Evolutionary conservation across 2,888 invertebrate species (phyloP), one percentile per base, ranked within the genome.

Genomic region (Habrosyne pyritoides): DNA sequence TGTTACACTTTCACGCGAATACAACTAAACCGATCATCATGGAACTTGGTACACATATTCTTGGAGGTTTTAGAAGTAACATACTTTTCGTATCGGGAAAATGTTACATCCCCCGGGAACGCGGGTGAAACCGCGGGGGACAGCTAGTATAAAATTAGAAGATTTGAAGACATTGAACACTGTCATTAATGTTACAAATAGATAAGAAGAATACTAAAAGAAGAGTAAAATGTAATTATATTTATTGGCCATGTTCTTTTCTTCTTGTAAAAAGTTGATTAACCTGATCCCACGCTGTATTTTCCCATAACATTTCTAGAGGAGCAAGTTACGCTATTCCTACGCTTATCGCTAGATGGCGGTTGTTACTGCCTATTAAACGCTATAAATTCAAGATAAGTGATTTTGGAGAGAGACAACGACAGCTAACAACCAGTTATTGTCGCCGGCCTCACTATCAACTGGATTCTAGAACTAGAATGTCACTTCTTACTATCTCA

Each of bases 401-500:
- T 42, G 42, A 42, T 42, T 42, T 42, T n/a, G 36, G 14, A 36
- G n/a, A 24, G 24, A 24, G 24, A 24, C 24, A 24, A 24, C 24
- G 24, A 14, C 36, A n/a, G 5, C 36, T 6, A 36, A 36, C 36
- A 36, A 36, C 36, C 36, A 14, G 36, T 36, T 36, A 36, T 36
- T 36, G 36, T 36, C 36, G 36, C 5, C 12, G 42, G 42, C 18
- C 18, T 42, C 18, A 42, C 42, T 42, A 42, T 42, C 42, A 42
- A 42, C 42, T 42, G 42, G 42, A 42, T 42, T 42, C 42, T 42
- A 42, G 18, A 18, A 42, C 42, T 42, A 42, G 14, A 42, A 42
- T 14, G 42, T 42, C 14, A 42, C n/a, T 42, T n/a, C 42, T 12
- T 42, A 5, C n/a, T 10, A 36, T 5, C 42, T 14, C 18, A 42